Conservation (phyloP, 2,888 invertebrate species). For the Acheta domesticus region DNA sequence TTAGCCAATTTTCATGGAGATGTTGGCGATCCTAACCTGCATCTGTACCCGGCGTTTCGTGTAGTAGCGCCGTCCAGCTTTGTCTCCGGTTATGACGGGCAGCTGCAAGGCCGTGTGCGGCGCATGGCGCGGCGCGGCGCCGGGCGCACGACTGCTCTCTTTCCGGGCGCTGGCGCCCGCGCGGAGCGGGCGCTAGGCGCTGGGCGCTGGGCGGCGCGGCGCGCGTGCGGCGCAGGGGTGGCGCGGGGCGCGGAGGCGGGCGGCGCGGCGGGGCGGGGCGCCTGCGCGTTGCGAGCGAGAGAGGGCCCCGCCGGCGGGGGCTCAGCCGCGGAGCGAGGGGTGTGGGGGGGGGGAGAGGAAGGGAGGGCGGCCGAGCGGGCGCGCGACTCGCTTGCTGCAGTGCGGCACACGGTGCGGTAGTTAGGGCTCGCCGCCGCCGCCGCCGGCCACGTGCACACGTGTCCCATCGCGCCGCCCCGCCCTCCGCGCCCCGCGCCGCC, state of each 20-base stretch:
- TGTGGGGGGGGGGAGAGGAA: neutral
- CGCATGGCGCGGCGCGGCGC: too few species aligned
- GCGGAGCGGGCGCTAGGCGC: too few species aligned
- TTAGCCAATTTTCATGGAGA: too few species aligned
- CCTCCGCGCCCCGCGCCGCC: neutral
- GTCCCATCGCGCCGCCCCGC: neutral
- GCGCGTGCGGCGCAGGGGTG: neutral
- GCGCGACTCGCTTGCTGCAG: neutral
- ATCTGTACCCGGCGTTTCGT: too few species aligned
- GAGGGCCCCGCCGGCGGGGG: neutral
- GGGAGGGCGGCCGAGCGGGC: neutral
- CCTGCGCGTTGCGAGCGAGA: neutral
- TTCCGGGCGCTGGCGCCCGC: too few species aligned
- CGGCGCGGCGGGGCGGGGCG: neutral
- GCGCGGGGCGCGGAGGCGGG: neutral
- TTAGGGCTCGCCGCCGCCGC: neutral
- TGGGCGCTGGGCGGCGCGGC: too few species aligned
- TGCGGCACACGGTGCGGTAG: conserved; percentile 18
- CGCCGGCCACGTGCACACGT: conserved; percentile 18
- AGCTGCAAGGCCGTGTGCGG: too few species aligned
- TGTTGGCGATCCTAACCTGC: too few species aligned
- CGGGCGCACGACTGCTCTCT: too few species aligned
- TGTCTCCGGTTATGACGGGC: too few species aligned
- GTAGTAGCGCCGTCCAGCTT: too few species aligned
- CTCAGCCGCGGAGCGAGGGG: neutral